A percentile compares a stretch with the other conserved stretches of the same genome.
These are phyloP conservation scores for Ageneiosus marmoratus DNA, from an alignment of 2,113 vertebrate genomes.

Conservation along the genomic window DNA sequence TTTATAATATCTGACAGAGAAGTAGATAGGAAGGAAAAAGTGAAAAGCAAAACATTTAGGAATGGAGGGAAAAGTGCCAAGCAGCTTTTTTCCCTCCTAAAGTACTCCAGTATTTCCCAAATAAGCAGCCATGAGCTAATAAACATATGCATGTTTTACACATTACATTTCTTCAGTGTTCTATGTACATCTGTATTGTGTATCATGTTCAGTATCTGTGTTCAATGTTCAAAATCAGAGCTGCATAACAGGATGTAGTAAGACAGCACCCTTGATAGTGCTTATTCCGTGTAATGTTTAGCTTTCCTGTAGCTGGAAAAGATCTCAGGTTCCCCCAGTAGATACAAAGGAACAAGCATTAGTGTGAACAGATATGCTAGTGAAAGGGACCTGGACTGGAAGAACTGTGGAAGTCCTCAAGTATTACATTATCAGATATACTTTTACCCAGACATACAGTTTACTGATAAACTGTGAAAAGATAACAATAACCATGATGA, in stretches of 20 bases:
- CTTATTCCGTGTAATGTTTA: slow-evolving; percentile 1
- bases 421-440: no score
- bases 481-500: neutral
- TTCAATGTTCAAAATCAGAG: slow-evolving; percentile 3
- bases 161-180: neutral
- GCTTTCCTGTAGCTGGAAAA: slow-evolving; percentile 17
- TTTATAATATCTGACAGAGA: slow-evolving; percentile 12
- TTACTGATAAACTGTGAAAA: no score
- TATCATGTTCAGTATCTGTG: neutral
- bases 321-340: neutral
- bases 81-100: neutral
- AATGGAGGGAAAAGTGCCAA: neutral
- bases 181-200: slow-evolving; percentile 4
- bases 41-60: slow-evolving; percentile 18
- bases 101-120: neutral
- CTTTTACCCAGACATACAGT: neutral
- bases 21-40: slow-evolving; percentile 27
- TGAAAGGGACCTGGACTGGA: neutral
- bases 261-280: slow-evolving; percentile 14
- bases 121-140: neutral
- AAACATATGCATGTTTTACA: neutral
- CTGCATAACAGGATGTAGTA: slow-evolving; percentile 10
- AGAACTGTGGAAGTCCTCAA: neutral
- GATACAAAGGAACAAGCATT: neutral
- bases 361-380: neutral